Base-by-base conservation (phyloP, 2,888 invertebrate species). In the Mesochorus sp. region DNA sequence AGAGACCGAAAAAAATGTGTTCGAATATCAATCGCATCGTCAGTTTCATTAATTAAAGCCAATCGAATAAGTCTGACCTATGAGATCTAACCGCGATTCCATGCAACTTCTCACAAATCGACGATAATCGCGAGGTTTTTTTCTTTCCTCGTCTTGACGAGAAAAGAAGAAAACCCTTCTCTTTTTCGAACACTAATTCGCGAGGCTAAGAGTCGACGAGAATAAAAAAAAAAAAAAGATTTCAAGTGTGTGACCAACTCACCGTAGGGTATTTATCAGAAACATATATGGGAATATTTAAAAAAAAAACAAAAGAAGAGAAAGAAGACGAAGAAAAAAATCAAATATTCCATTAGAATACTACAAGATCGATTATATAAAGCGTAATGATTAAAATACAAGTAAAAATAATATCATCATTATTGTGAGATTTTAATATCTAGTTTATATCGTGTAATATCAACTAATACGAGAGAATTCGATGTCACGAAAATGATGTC, bases 11-110 rank as follows among this genome's bases (percentile, higher is more conserved):
- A 74, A 74, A 72, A 77, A 80, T 79, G 79, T 80, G 76, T 81
- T 80, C 81, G 80, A 81, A 68, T 39, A 74, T 31, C 62, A 78
- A 76, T 62, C 44, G 51, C 57, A 51, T 72, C 49, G 61, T 47
- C 49, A 66, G 39, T 66, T 66, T 44, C 49, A 74, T 64, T 42
- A 76, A 67, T 76, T 42, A 62, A 66, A 71, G 66, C 61, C 59
- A 73, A 66, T 62, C 71, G 47, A 70, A 79, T 53, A 72, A 73
- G 68, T 74, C 68, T 71, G 67, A 80, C 51, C 42, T 61, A 17
- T 66, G 39, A 49, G 66, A 47, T 57, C 68, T 49, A 51, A 77
- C 67, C 71, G 44, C 59, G 55, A 66, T 64, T 37, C 24, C 31
- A 10, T 31, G 1, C 17, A n/a, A 49, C 24, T 21, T 21, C 31